Evolutionary conservation across 2,888 invertebrate genomes (phyloP).

Genomic region (Aphrophora alni): DNA sequence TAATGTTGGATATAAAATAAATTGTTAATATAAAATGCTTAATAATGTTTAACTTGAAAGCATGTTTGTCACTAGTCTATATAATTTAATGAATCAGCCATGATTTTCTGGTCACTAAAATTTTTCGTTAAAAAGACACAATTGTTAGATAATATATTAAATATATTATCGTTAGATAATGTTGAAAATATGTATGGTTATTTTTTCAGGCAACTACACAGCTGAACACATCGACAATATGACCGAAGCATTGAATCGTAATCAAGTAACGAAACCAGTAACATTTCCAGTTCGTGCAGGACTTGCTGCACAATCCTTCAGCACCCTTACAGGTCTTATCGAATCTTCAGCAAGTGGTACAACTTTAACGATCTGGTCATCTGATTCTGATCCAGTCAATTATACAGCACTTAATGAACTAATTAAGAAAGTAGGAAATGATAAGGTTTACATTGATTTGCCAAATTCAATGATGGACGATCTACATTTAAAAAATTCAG

Average conservation of each 20-base stretch:
- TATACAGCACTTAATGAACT: slow-evolving; percentile 64
- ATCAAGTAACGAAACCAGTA: slow-evolving; percentile 68
- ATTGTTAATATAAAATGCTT: no score
- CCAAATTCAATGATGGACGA: neutral
- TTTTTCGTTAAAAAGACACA: no score
- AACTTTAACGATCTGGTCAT: slow-evolving; percentile 81
- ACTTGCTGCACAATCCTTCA: slow-evolving; percentile 70
- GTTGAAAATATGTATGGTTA: no score
- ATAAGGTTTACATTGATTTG: slow-evolving; percentile 59
- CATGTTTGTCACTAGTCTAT: no score
- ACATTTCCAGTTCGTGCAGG: slow-evolving; percentile 82
- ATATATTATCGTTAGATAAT: no score
- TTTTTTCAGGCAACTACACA: slow-evolving; percentile 65
- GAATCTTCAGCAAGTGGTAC: slow-evolving; percentile 58
- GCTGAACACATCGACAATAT: slow-evolving; percentile 71
- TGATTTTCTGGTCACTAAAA: no score
- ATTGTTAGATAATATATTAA: no score
- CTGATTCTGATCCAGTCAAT: slow-evolving; percentile 71
- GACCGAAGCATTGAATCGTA: slow-evolving; percentile 65
- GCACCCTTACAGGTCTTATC: slow-evolving; percentile 66
- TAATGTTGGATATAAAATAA: no score
- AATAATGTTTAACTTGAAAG: no score
- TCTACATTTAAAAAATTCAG: neutral
- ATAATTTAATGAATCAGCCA: no score
- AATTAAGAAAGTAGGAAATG: slow-evolving; percentile 69